phyloP scores from a whole-genome alignment of 2,113 vertebrate species.

The Empidonax alnorum region DNA sequence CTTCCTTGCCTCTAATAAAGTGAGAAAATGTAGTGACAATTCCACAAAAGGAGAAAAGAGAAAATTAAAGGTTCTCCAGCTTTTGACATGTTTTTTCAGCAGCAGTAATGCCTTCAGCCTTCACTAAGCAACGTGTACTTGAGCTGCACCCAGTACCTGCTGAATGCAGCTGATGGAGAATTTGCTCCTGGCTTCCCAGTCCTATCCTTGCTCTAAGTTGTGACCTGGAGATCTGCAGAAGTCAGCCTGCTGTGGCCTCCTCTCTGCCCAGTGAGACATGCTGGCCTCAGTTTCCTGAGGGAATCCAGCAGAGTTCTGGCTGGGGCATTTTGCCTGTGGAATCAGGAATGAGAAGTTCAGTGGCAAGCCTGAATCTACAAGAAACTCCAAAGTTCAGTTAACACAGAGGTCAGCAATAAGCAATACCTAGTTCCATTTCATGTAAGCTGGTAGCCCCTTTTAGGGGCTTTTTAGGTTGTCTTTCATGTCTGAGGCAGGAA shows the following conservation, averaged over 20 bases:
- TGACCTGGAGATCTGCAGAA: neutral
- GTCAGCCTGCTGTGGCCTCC: neutral
- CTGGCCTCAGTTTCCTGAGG: neutral
- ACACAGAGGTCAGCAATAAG: neutral
- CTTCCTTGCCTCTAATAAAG: neutral
- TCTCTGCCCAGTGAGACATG: neutral
- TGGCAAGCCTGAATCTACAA: neutral
- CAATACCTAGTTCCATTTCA: neutral
- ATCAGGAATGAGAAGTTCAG: neutral
- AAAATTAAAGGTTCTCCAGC: neutral
- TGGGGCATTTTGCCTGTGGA: neutral
- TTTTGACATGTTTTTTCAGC: neutral
- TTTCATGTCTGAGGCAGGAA: neutral
- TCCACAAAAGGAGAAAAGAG: neutral
- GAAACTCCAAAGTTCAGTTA: neutral
- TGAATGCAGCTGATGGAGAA: neutral
- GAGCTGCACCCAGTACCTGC: neutral
- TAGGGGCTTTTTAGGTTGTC: neutral
- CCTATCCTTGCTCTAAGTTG: neutral
- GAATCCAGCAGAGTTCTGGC: neutral
- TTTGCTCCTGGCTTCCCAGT: neutral
- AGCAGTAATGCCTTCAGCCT: neutral
- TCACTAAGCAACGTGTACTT: neutral
- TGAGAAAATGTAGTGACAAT: neutral
- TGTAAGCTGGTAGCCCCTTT: neutral